phyloP scores from a whole-genome alignment of 2,888 invertebrate genomes.

The Ariolimax columbianus region DNA sequence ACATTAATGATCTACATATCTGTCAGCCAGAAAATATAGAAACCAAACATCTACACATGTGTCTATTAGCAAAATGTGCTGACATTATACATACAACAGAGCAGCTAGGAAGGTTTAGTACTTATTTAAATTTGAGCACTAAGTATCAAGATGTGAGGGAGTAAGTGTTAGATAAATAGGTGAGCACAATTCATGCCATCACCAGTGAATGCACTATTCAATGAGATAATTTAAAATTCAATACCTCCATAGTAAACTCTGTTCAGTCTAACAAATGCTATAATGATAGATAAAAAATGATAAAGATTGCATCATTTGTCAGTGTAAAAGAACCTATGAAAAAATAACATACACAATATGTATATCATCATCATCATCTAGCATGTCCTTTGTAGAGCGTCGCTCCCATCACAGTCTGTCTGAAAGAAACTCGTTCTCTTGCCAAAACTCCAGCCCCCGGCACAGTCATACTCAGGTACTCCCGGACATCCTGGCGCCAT shows the following conservation, averaged over 20 bases:
- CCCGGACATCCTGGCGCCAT: no score
- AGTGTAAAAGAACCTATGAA: background rate
- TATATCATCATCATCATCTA: no score
- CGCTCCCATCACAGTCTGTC: no score
- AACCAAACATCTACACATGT: background rate
- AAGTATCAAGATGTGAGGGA: background rate
- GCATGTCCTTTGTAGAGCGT: background rate
- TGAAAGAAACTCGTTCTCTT: no score
- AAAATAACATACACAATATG: background rate
- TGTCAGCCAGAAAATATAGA: background rate
- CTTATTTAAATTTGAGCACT: background rate
- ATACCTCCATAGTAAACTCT: conserved; percentile 46
- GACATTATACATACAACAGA: background rate
- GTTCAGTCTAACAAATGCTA: conserved; percentile 58
- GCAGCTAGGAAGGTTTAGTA: background rate
- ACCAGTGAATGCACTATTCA: background rate
- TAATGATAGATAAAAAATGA: background rate
- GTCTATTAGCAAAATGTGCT: background rate
- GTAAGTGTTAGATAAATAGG: background rate
- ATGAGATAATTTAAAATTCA: background rate
- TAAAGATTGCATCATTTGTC: background rate
- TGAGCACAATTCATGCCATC: background rate
- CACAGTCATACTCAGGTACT: no score
- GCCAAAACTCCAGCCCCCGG: no score
- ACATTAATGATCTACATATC: background rate